Percentiles rank a stretch among this genome's conserved stretches.
phyloP scores from a whole-genome alignment of 2,888 invertebrate species.

The Orchesella flavescens region DNA sequence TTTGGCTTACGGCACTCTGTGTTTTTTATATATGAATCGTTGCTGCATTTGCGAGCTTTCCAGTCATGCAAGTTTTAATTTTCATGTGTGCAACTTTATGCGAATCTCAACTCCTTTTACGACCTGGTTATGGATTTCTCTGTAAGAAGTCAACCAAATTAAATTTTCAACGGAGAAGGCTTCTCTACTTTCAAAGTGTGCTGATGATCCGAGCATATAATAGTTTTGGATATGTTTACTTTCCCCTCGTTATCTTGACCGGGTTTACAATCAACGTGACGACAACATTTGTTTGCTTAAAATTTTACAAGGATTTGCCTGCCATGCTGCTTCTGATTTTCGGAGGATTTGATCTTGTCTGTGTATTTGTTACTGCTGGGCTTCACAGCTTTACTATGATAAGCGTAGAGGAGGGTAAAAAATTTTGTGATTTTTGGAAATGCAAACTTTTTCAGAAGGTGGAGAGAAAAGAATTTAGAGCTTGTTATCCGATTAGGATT shows the following conservation, averaged over 20 bases:
- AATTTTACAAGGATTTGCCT: not conserved
- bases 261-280: conserved; percentile 7
- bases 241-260: not conserved
- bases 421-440: not conserved
- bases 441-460: not conserved
- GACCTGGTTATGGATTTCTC: not conserved
- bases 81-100: not conserved
- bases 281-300: conserved; percentile 8
- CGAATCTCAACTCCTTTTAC: not conserved
- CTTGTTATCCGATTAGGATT: not conserved
- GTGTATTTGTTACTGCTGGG: not conserved
- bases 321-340: not conserved
- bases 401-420: not conserved
- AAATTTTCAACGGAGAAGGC: not conserved
- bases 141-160: not conserved
- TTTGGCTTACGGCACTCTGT: not conserved
- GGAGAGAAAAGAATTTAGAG: not conserved
- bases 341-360: not conserved
- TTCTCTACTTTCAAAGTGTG: not conserved
- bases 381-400: conserved; percentile 14
- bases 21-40: not conserved
- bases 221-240: not conserved
- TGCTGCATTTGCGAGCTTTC: not conserved
- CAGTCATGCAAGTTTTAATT: not conserved
- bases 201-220: not conserved